Evolutionary conservation across 2,113 vertebrate species (phyloP).

Genomic region (Mellivora capensis): DNA sequence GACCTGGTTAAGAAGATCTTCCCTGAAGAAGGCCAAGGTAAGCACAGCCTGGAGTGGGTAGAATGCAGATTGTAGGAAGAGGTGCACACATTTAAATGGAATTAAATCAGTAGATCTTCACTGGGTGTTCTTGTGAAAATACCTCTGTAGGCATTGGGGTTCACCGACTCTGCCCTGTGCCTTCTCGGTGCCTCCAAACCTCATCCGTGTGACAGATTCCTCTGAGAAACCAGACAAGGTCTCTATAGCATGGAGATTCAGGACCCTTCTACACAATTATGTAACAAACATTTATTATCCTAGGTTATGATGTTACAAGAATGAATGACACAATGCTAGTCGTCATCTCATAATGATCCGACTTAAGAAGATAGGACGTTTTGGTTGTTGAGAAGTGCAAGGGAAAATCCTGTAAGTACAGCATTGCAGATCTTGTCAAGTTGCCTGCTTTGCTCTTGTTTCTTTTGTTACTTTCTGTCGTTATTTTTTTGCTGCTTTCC

Average conservation of each 20-base stretch:
- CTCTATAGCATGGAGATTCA: background rate
- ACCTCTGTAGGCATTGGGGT: background rate
- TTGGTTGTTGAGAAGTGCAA: background rate
- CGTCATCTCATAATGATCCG: background rate
- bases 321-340: background rate
- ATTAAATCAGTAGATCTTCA: background rate
- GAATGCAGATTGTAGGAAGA: background rate
- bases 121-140: background rate
- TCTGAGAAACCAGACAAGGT: background rate
- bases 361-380: background rate
- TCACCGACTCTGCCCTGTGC: background rate
- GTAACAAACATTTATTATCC: background rate
- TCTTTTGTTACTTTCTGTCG: background rate
- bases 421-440: background rate
- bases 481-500: background rate
- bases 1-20: background rate
- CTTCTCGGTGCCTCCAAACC: background rate
- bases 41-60: background rate
- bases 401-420: background rate
- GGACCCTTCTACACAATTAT: background rate
- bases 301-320: background rate
- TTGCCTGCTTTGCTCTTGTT: background rate
- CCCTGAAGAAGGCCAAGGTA: background rate
- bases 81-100: background rate
- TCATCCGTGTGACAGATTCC: background rate